Conservation (phyloP, 2,113 vertebrate species). For the Calidris pygmaea region DNA sequence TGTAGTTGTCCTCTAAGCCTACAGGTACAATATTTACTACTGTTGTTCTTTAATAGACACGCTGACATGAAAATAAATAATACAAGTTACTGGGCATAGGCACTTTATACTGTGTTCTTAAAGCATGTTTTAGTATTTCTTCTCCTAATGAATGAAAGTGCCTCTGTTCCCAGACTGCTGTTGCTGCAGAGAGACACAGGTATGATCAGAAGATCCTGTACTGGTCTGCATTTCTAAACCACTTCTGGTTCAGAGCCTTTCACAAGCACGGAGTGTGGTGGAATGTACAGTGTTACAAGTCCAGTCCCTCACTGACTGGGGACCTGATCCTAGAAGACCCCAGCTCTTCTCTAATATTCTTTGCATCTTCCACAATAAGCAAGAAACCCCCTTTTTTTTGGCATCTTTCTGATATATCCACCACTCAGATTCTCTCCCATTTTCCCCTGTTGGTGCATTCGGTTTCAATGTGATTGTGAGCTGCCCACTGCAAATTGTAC, state of each 20-base stretch:
- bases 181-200: not conserved
- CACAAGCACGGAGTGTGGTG: not conserved
- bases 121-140: not conserved
- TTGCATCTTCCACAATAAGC: not conserved
- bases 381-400: not conserved
- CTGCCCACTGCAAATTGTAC: not conserved
- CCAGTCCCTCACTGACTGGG: not conserved
- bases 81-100: not conserved
- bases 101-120: not conserved
- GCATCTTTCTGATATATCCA: not conserved
- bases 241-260: not conserved
- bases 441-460: not conserved
- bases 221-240: not conserved
- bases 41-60: not conserved
- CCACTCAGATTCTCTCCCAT: not conserved
- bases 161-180: not conserved
- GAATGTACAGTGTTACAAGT: not conserved
- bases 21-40: not conserved
- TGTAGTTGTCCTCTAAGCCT: not conserved
- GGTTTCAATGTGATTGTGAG: not conserved
- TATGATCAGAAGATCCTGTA: not conserved
- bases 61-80: not conserved
- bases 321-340: not conserved
- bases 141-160: not conserved
- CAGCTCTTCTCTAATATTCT: not conserved